Evolutionary conservation across 2,113 vertebrate genomes (phyloP).

Genomic region (Tachycineta bicolor): DNA sequence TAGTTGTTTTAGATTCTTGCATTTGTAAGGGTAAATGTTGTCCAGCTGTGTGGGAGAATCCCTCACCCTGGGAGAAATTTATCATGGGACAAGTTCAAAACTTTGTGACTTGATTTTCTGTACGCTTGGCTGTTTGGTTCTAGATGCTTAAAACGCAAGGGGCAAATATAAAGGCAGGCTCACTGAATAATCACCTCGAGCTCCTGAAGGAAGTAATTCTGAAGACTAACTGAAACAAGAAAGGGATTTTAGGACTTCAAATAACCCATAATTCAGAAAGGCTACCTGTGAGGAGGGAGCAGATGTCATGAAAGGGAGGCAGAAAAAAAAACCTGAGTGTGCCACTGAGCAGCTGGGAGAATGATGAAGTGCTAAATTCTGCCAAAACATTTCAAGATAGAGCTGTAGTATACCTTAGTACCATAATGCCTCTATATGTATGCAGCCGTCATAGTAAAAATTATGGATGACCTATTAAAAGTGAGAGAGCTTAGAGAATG

Average conservation of each 20-base stretch:
- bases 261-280: background rate
- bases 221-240: background rate
- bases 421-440: conserved; percentile 10
- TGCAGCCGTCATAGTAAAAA: conserved; percentile 26
- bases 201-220: background rate
- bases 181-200: background rate
- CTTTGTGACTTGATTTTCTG: background rate
- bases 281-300: background rate
- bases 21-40: background rate
- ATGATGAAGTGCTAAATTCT: conserved; percentile 14
- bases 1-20: background rate
- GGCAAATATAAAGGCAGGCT: background rate
- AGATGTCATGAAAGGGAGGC: background rate
- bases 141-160: background rate
- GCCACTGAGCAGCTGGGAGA: background rate
- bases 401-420: background rate
- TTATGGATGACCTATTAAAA: conserved; percentile 43
- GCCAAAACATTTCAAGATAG: background rate
- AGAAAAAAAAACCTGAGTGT: background rate
- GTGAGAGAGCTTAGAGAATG: background rate
- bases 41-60: background rate
- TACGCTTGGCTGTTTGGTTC: background rate
- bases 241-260: background rate
- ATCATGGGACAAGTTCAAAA: background rate
- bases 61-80: background rate